Evolutionary conservation across 2,113 vertebrate genomes (phyloP).

Genomic region (Xenopus laevis): DNA sequence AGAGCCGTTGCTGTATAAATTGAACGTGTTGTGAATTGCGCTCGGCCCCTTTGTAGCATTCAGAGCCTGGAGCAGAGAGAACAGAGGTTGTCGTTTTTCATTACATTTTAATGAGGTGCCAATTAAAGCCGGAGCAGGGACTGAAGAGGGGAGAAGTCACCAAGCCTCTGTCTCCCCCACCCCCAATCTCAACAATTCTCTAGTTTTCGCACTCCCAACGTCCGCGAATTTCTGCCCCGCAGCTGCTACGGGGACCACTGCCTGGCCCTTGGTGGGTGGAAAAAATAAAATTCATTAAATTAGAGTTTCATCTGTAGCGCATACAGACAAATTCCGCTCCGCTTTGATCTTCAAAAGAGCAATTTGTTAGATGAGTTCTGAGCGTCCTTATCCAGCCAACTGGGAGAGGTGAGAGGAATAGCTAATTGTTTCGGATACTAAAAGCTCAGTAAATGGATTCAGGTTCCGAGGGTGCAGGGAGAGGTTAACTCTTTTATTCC

Average conservation of each 20-base stretch:
- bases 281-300: conserved; percentile 67
- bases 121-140: conserved; percentile 73
- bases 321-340: conserved; percentile 64
- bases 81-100: conserved; percentile 78
- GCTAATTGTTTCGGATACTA: conserved; percentile 61
- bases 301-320: conserved; percentile 65
- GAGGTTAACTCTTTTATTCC: too few relatives aligned
- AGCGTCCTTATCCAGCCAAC: conserved; percentile 58
- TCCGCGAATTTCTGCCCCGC: conserved; percentile 46
- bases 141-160: conserved; percentile 65
- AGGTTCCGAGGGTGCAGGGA: too few relatives aligned
- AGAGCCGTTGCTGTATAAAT: conserved; percentile 71
- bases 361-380: conserved; percentile 76
- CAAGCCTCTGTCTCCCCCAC: conserved; percentile 60
- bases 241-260: conserved; percentile 60
- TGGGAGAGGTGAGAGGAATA: conserved; percentile 68
- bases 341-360: conserved; percentile 81
- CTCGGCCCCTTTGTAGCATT: conserved; percentile 72
- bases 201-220: conserved; percentile 7
- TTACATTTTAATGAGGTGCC: conserved; percentile 83
- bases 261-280: conserved; percentile 53
- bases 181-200: background rate
- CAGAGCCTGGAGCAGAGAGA: conserved; percentile 68
- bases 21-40: conserved; percentile 74
- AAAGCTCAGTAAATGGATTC: too few relatives aligned